Evolutionary conservation across 2,797 vertebrate species (phyloP).

Genomic region (Bufotes viridis): DNA sequence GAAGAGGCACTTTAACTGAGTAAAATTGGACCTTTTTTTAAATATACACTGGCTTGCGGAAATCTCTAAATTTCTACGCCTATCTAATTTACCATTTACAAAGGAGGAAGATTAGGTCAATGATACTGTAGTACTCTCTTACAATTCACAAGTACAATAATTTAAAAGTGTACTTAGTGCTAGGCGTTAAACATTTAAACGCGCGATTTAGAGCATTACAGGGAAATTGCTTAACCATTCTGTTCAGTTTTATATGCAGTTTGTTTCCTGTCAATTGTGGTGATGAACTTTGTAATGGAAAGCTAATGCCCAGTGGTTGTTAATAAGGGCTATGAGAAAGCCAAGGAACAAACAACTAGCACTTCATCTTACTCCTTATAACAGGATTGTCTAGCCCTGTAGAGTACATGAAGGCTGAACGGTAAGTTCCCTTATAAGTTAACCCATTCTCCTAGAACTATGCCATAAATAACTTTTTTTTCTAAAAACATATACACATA

Average conservation of each 20-base stretch:
- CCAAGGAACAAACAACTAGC: conserved; percentile 40
- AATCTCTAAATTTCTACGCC: conserved; percentile 59
- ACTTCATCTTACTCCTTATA: conserved; percentile 52
- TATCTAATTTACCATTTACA: conserved; percentile 62
- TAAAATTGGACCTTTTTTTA: conserved; percentile 59
- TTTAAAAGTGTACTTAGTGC: conserved; percentile 65
- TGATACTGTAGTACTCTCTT: conserved; percentile 60
- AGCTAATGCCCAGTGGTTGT: conserved; percentile 55
- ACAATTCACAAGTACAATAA: conserved; percentile 56
- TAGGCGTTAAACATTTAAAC: conserved; percentile 66
- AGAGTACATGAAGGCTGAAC: conserved; percentile 13
- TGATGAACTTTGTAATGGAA: conserved; percentile 66
- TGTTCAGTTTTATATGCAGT: conserved; percentile 63
- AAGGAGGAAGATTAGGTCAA: conserved; percentile 63
- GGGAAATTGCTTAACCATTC: conserved; percentile 63
- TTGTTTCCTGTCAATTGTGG: conserved; percentile 63
- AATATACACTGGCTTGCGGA: conserved; percentile 57
- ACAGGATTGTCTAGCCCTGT: conserved; percentile 30
- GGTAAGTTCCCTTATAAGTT: conserved; percentile 31
- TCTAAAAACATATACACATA: background rate
- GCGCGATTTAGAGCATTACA: conserved; percentile 63
- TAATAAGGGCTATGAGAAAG: conserved; percentile 51
- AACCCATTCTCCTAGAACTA: conserved; percentile 2
- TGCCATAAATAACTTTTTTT: background rate
- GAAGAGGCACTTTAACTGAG: conserved; percentile 60